phyloP scores from a whole-genome alignment of 2,113 vertebrate species.

The Aplodontia rufa region DNA sequence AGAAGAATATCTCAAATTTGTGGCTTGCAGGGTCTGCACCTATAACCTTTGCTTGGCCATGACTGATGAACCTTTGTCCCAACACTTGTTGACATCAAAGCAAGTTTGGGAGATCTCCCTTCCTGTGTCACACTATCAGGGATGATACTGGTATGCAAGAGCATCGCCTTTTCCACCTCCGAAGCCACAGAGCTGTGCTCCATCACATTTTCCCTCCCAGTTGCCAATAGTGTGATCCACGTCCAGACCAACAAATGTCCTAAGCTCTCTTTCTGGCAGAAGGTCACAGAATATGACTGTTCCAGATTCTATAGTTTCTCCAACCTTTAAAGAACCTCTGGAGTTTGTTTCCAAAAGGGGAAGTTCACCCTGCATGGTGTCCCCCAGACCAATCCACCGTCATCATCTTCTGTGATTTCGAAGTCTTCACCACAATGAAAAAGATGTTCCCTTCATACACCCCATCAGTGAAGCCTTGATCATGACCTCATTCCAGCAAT shows the following conservation, averaged over 20 bases:
- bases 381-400: slow-evolving; percentile 89
- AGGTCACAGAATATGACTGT: slow-evolving; percentile 98
- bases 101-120: slow-evolving; percentile 93
- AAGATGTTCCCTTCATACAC: slow-evolving; percentile 96
- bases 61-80: slow-evolving; percentile 91
- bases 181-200: slow-evolving; percentile 96
- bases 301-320: slow-evolving; percentile 93
- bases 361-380: slow-evolving; percentile 90
- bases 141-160: slow-evolving; percentile 96
- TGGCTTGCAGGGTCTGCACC: slow-evolving; percentile 96
- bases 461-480: slow-evolving; percentile 97
- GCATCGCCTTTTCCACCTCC: slow-evolving; percentile 96
- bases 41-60: slow-evolving; percentile 96
- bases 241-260: slow-evolving; percentile 97
- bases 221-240: slow-evolving; percentile 99
- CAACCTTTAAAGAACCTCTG: slow-evolving; percentile 94
- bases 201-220: slow-evolving; percentile 96
- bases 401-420: slow-evolving; percentile 93
- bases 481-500: slow-evolving; percentile 96
- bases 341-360: slow-evolving; percentile 96
- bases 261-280: slow-evolving; percentile 95
- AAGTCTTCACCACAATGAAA: slow-evolving; percentile 98
- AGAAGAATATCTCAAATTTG: slow-evolving; percentile 94
- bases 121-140: slow-evolving; percentile 91
- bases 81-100: slow-evolving; percentile 91